phyloP scores from a whole-genome alignment of 2,113 vertebrate species.

The Egretta garzetta region DNA sequence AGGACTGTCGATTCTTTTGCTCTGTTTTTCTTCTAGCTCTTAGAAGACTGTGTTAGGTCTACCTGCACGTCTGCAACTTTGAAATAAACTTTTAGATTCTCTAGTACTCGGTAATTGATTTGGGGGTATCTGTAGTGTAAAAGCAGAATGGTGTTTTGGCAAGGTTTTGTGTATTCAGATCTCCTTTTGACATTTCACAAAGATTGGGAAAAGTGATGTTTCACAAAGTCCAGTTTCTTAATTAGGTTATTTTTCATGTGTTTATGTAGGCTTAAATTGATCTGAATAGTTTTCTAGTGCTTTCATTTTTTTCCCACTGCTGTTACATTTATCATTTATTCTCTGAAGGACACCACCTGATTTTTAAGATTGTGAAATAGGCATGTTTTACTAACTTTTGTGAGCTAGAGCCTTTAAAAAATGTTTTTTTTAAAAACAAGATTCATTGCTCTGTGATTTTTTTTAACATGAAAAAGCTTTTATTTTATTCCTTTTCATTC shows the following conservation, averaged over 20 bases:
- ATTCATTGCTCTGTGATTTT: neutral
- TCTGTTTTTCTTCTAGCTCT: neutral
- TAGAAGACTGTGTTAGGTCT: fast-evolving
- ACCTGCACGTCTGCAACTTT: neutral
- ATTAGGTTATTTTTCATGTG: neutral
- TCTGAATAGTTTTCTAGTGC: neutral
- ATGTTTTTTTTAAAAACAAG: neutral
- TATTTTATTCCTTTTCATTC: neutral
- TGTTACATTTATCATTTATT: neutral
- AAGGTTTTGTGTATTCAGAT: neutral
- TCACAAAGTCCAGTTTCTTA: neutral
- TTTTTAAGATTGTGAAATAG: neutral
- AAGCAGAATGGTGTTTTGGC: neutral
- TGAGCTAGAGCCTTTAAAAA: neutral
- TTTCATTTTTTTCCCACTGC: neutral
- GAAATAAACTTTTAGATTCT: neutral
- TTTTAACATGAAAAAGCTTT: neutral
- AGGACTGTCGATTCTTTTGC: neutral
- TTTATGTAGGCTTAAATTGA: neutral
- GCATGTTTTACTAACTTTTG: neutral
- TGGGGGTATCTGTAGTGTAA: neutral
- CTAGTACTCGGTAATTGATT: neutral
- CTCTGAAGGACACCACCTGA: neutral
- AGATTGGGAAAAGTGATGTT: neutral
- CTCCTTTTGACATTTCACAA: neutral